Conservation (phyloP, 2,113 vertebrate species). For the Emydura subglobosa region DNA sequence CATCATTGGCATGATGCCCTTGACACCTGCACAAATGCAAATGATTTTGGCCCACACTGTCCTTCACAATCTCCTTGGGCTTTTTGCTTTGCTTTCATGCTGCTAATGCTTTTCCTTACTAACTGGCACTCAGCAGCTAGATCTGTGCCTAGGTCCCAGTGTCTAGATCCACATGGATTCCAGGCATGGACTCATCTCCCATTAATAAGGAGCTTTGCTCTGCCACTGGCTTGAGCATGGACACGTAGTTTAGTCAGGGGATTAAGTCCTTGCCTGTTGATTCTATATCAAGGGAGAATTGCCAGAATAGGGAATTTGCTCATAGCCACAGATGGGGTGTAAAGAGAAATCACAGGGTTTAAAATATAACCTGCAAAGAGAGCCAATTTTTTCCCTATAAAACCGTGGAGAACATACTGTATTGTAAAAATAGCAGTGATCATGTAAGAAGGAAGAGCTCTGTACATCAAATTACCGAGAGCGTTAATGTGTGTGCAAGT, state of each 20-base stretch:
- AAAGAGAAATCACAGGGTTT: background rate
- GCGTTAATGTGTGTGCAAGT: background rate
- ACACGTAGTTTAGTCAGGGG: rapidly evolving
- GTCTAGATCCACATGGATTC: background rate
- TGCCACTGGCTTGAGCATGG: background rate
- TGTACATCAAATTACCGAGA: background rate
- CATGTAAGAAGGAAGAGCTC: constrained; percentile 11
- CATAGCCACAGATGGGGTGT: background rate
- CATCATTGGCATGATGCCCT: no score
- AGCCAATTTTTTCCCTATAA: background rate
- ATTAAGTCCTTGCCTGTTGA: background rate
- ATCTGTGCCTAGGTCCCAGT: no score
- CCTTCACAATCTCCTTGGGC: no score
- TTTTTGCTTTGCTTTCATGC: background rate
- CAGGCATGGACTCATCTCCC: background rate
- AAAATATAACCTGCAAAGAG: background rate
- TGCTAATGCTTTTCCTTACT: background rate
- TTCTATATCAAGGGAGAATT: background rate
- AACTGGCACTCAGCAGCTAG: background rate
- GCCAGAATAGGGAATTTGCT: background rate
- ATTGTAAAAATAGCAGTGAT: background rate
- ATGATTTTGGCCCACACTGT: no score
- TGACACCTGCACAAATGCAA: no score
- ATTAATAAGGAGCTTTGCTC: background rate
- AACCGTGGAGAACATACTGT: background rate